Conservation (phyloP, 2,113 vertebrate genomes). For the Rhodinocichla rosea region DNA sequence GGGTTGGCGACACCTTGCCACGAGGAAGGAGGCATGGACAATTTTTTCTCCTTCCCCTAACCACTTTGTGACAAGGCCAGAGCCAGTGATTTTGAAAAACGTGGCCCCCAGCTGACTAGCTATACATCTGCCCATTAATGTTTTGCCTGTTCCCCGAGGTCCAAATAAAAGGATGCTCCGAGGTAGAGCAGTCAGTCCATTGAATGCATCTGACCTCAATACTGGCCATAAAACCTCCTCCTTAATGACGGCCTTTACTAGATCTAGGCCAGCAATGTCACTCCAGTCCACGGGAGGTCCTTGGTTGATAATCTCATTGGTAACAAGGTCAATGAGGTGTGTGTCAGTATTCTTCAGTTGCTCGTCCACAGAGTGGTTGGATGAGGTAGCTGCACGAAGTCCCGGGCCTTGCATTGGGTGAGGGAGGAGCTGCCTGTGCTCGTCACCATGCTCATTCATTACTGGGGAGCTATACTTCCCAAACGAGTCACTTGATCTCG, state of each 20-base stretch:
- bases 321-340: constrained; percentile 94
- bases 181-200: constrained; percentile 90
- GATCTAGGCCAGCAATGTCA: constrained; percentile 95
- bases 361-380: constrained; percentile 91
- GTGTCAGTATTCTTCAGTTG: constrained; percentile 96
- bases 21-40: constrained; percentile 92
- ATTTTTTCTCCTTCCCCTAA: constrained; percentile 94
- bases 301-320: constrained; percentile 94
- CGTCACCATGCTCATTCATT: constrained; percentile 87
- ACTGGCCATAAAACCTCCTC: constrained; percentile 99
- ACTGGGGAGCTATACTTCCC: constrained; percentile 90
- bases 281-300: constrained; percentile 95
- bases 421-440: constrained; percentile 90
- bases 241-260: constrained; percentile 95
- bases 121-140: constrained; percentile 92
- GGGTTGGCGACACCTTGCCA: constrained; percentile 95
- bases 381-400: constrained; percentile 90
- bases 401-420: constrained; percentile 87
- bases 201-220: constrained; percentile 96
- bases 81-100: constrained; percentile 89
- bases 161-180: constrained; percentile 97
- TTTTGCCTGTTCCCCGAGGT: constrained; percentile 97
- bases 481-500: constrained; percentile 88
- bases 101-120: constrained; percentile 95
- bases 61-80: constrained; percentile 94